Evolutionary conservation across 2,888 invertebrate genomes (phyloP).

Genomic region (Amiota communis): DNA sequence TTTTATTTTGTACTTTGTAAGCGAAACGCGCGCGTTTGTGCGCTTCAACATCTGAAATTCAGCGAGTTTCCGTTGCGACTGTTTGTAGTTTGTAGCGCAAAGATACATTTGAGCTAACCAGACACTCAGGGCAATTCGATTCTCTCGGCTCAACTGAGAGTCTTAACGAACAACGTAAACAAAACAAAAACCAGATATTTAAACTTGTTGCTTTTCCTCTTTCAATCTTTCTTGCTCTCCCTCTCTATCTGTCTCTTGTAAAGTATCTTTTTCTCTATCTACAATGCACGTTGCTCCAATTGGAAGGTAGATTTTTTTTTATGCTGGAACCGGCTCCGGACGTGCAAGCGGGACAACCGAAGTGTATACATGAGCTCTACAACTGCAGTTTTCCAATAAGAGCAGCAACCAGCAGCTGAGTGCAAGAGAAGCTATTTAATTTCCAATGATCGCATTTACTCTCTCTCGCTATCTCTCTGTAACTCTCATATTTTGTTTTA

Average conservation of each 20-base stretch:
- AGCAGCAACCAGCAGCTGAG: constrained; percentile 47
- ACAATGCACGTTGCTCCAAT: constrained; percentile 56
- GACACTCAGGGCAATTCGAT: background rate
- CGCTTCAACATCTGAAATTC: constrained; percentile 37
- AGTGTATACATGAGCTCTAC: constrained; percentile 26
- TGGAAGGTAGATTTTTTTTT: constrained; percentile 48
- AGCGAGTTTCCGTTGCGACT: constrained; percentile 44
- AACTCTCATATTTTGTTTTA: constrained; percentile 7
- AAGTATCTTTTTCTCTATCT: too few relatives aligned
- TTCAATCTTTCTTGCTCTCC: too few relatives aligned
- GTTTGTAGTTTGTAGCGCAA: constrained; percentile 33
- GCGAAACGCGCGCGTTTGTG: constrained; percentile 55
- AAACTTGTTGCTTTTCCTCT: constrained; percentile 28
- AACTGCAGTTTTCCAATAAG: constrained; percentile 69
- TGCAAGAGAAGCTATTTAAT: background rate
- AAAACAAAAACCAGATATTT: constrained; percentile 59
- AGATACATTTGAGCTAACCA: constrained; percentile 39
- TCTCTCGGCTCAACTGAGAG: constrained; percentile 21
- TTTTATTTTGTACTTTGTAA: constrained; percentile 22
- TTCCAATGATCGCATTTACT: background rate
- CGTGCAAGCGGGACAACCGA: constrained; percentile 40
- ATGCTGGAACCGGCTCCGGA: constrained; percentile 32
- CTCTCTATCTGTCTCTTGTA: too few relatives aligned
- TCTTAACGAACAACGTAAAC: constrained; percentile 62
- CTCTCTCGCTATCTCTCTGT: constrained; percentile 22